Evolutionary conservation across 2,797 vertebrate species (phyloP), one percentile per base, ranked within the genome.

Genomic region (Poeciliopsis infans): DNA sequence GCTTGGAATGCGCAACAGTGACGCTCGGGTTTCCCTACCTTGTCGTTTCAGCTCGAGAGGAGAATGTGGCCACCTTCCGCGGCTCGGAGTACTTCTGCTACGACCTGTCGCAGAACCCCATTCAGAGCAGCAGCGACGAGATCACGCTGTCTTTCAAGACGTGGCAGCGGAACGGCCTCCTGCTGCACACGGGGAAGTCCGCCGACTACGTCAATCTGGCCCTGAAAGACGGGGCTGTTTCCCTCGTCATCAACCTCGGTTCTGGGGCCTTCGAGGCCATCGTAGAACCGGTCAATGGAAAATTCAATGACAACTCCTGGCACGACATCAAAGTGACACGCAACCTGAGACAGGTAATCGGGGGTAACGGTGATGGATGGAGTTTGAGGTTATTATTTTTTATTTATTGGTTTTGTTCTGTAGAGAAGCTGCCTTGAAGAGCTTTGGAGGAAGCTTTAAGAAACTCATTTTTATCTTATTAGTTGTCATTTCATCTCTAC

Each of bases 321-420:
- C 98, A 99, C 1, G 98, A 99, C 90, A 98, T 99, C 94, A 99
- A 99, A 97, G 98, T 99, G 95, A 99, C 98, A 1, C 97, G 98
- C 94, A 99, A 99, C 96, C 96, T 99, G 92, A 97, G 98, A 95
- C 98, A 99, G 98, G 98, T 99, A 99, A 98, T 96, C 94, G 89
- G 81, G 91, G 92, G 84, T 69, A 76, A 66, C 85, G 16, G 91
- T 86, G 88, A 85, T 75, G 84, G 87, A 89, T 84, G 51, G 72
- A 77, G 84, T 81, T 85, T 85, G 80, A 68, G 80, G 74, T 46
- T 73, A 2, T 57, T 70, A 7, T 23, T 10, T 7, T 8, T 41
- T 41, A 0, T 41, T 41, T 7, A 6, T 25, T 25, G 25, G 1
- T 68, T 53, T 74, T 49, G 80, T 76, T 75, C 74, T 43, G 57